Conservation (phyloP, 1,140 invertebrate species). For the Sitophilus oryzae region DNA sequence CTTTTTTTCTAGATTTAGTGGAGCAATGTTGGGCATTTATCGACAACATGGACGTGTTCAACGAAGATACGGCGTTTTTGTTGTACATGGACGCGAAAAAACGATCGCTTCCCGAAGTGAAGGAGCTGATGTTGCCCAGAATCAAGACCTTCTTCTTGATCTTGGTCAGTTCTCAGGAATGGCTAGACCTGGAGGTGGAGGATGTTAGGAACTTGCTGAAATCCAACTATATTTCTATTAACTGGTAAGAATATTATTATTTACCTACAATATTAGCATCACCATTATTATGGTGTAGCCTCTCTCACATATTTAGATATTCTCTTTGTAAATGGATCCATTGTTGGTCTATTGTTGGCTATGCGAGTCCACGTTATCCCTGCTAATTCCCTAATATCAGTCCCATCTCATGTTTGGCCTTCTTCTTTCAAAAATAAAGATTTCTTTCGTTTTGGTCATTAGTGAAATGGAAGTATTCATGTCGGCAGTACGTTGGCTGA, state of each 20-base stretch:
- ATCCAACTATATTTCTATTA: slow-evolving; percentile 64
- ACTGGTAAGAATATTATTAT: too few species aligned
- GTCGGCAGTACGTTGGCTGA: slow-evolving; percentile 66
- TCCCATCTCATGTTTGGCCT: too few species aligned
- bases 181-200: slow-evolving; percentile 55
- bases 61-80: slow-evolving; percentile 64
- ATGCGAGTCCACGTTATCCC: too few species aligned
- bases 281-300: too few species aligned
- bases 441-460: slow-evolving; percentile 14
- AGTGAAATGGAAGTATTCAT: slow-evolving; percentile 72
- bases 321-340: too few species aligned
- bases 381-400: too few species aligned
- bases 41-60: slow-evolving; percentile 58
- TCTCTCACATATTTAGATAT: too few species aligned
- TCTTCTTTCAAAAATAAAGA: too few species aligned
- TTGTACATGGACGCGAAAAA: slow-evolving; percentile 57
- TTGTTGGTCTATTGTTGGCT: too few species aligned
- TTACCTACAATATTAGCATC: too few species aligned
- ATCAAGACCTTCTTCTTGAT: slow-evolving; percentile 66
- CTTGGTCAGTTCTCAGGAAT: slow-evolving; percentile 64
- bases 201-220: slow-evolving; percentile 57
- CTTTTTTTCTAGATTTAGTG: slow-evolving; percentile 54
- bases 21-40: slow-evolving; percentile 69
- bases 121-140: slow-evolving; percentile 65
- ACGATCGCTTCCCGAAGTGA: slow-evolving; percentile 52